Evolutionary conservation across 2,888 invertebrate genomes (phyloP), one percentile per base, ranked within the genome.

Genomic region (Dioctria rufipes): DNA sequence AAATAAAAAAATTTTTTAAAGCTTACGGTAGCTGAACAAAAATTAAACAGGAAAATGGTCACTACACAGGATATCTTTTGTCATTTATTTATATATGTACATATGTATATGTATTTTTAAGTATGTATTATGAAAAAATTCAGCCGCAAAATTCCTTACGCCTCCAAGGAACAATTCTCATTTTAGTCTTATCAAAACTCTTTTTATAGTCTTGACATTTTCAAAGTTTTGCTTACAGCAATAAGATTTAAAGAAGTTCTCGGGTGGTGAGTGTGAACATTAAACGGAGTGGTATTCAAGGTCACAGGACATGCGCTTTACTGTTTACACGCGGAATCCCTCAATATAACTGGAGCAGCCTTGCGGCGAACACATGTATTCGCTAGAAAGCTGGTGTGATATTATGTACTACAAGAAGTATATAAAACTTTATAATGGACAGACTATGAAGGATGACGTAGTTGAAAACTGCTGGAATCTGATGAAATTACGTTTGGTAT

Each of bases 251-350:
- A 8, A n/a, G 51, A 51, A 3, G 4, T 51, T 51, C 4, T 51
- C 3, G 8, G 2, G 49, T 49, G 49, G 5, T 49, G 49, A 49
- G 5, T 49, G 49, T 49, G 5, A 49, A 51, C 8, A 51, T 51
- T 51, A 11, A 51, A 11, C n/a, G 8, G 8, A 51, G 9, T 63
- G 40, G 5, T 39, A n/a, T 3, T 63, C 6, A 40, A 54, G 54
- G 54, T 54, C 54, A 54, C 11, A n/a, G 54, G 11, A 54, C 54
- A 54, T 54, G 54, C 54, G 54, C 54, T n/a, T n/a, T n/a, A 46
- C 9, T 46, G 49, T 46, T 25, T 46, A 2, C 49, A 46, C 49
- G 49, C 49, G 1, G 9, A 46, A 54, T 54, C n/a, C 54, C 3
- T 4, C 3, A 25, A 54, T n/a, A 54, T 46, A 25, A 25, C 25